A percentile compares a stretch with the other conserved stretches of the same genome.
Evolutionary conservation across 2,797 vertebrate species (phyloP).

Genomic region (Siniperca obscura): DNA sequence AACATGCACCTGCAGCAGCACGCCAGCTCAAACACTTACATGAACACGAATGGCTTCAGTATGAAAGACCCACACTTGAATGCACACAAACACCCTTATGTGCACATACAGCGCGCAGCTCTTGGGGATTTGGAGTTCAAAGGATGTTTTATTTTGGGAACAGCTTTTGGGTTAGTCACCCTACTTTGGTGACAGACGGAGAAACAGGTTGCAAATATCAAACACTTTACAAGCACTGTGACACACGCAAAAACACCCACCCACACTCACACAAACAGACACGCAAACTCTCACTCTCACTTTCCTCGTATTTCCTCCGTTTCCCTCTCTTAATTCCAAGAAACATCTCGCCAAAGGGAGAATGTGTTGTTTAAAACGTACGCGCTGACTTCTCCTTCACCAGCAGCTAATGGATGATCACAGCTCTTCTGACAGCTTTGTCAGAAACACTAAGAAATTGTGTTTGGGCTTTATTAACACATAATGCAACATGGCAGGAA

Average conservation of each 20-base stretch:
- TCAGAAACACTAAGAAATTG: slow-evolving; percentile 52
- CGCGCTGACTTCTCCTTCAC: slow-evolving; percentile 45
- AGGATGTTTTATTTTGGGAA: slow-evolving; percentile 75
- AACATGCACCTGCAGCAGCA: slow-evolving; percentile 17
- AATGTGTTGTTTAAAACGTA: slow-evolving; percentile 44
- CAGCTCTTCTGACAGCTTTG: slow-evolving; percentile 64
- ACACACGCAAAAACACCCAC: slow-evolving; percentile 32
- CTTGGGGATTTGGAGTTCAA: slow-evolving; percentile 71
- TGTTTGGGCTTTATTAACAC: slow-evolving; percentile 50
- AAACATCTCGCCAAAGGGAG: slow-evolving; percentile 50
- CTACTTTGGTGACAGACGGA: slow-evolving; percentile 70
- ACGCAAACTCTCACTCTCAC: slow-evolving; percentile 24
- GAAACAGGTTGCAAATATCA: slow-evolving; percentile 78
- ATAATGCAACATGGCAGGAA: slow-evolving; percentile 33
- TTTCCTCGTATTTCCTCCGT: slow-evolving; percentile 28
- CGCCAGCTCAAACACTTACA: not conserved
- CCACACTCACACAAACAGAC: not conserved
- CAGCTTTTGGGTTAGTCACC: slow-evolving; percentile 74
- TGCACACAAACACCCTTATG: not conserved
- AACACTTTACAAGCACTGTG: slow-evolving; percentile 54
- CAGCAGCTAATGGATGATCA: slow-evolving; percentile 55
- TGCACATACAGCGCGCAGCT: slow-evolving; percentile 24
- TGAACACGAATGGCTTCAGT: not conserved
- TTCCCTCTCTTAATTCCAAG: slow-evolving; percentile 45
- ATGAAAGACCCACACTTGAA: slow-evolving; percentile 1